phyloP scores from a whole-genome alignment of 2,888 invertebrate genomes.

The Ophion ventricosus region DNA sequence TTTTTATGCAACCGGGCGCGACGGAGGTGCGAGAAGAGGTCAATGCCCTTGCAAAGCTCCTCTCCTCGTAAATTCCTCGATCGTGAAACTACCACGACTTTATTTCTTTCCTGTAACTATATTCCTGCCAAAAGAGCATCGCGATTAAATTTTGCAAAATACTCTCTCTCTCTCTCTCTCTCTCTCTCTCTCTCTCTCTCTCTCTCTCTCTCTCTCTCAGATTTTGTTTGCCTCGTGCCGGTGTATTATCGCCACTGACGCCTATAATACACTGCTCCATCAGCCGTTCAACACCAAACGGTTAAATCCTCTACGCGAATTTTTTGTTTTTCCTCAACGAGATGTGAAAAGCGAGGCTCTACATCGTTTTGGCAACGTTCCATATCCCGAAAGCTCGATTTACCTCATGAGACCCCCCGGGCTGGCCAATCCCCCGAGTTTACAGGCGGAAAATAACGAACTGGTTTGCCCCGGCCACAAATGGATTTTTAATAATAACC shows the following conservation, averaged over 20 bases:
- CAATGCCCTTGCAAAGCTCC: constrained; percentile 54
- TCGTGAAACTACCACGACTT: constrained; percentile 53
- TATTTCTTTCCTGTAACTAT: constrained; percentile 23
- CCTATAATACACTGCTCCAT: constrained; percentile 50
- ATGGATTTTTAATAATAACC: constrained; percentile 71
- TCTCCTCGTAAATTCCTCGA: constrained; percentile 62
- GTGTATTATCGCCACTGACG: constrained; percentile 40
- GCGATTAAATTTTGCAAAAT: constrained; percentile 60
- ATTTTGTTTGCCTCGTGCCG: constrained; percentile 39
- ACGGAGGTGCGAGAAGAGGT: constrained; percentile 60
- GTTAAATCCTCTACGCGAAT: constrained; percentile 50
- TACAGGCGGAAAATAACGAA: constrained; percentile 61
- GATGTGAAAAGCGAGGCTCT: constrained; percentile 4
- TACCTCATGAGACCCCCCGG: constrained; percentile 49
- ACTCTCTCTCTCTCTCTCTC: neutral
- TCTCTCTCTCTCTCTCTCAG: too few species aligned
- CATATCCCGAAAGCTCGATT: constrained; percentile 60
- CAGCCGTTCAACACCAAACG: constrained; percentile 27
- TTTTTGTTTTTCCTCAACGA: constrained; percentile 35
- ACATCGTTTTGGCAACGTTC: constrained; percentile 62
- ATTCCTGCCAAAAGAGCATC: constrained; percentile 38
- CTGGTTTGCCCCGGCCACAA: constrained; percentile 62
- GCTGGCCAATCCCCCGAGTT: constrained; percentile 50
- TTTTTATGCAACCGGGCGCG: constrained; percentile 60
- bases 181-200: neutral